phyloP scores from a whole-genome alignment of 2,113 vertebrate species.

The Phalacrocorax aristotelis region DNA sequence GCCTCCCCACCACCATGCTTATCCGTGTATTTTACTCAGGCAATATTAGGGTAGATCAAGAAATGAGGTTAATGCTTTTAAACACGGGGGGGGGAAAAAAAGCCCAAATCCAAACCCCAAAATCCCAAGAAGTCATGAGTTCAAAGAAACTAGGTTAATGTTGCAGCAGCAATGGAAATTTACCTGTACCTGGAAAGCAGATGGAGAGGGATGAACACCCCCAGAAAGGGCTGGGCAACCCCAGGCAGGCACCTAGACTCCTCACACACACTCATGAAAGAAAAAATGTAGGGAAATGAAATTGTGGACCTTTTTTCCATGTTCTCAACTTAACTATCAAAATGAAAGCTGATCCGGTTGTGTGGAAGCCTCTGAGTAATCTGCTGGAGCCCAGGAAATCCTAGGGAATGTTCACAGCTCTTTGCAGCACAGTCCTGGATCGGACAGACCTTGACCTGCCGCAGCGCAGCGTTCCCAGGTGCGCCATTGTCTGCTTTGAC shows the following conservation, averaged over 20 bases:
- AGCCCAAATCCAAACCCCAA: accelerated
- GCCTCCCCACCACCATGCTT: accelerated
- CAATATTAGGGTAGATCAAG: neutral
- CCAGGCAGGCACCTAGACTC: neutral
- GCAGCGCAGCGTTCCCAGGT: neutral
- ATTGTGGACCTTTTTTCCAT: neutral
- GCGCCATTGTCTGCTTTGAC: neutral
- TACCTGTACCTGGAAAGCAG: neutral
- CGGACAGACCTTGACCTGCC: neutral
- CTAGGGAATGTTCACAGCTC: neutral
- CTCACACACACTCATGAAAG: neutral
- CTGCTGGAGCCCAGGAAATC: neutral
- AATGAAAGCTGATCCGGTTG: neutral
- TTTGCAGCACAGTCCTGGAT: neutral
- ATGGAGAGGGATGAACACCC: neutral
- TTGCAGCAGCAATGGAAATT: neutral
- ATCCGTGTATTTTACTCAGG: neutral
- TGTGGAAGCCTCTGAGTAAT: neutral
- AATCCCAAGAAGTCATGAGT: neutral
- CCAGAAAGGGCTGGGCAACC: neutral
- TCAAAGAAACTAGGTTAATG: neutral
- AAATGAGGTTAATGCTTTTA: neutral
- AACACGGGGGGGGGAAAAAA: neutral
- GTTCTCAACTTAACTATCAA: neutral
- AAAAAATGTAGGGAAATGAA: neutral